Percentiles rank a stretch among this genome's conserved stretches.
These are phyloP conservation scores for Spilogale gracilis DNA, from an alignment of 2,113 vertebrate species.

Conservation along the genomic window DNA sequence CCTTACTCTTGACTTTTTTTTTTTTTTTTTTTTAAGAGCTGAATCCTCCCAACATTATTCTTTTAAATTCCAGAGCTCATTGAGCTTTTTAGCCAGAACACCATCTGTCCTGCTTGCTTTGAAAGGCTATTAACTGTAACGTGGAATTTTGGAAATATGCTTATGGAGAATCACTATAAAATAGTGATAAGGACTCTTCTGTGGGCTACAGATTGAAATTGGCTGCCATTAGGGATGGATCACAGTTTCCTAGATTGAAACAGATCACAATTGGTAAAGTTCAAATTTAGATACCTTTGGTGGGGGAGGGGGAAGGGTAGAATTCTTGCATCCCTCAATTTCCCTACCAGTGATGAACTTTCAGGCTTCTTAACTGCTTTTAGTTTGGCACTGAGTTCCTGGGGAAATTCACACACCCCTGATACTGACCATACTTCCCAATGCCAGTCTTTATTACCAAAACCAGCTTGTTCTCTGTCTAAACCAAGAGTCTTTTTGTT, in stretches of 20 bases:
- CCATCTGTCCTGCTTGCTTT: conserved; percentile 44
- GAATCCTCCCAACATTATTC: conserved; percentile 33
- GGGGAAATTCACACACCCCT: conserved; percentile 29
- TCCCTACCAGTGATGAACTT: not conserved
- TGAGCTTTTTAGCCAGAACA: conserved; percentile 43
- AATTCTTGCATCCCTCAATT: not conserved
- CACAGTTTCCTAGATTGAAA: conserved; percentile 32
- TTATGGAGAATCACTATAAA: conserved; percentile 59
- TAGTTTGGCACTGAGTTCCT: conserved; percentile 56
- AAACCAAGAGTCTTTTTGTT: conserved; percentile 39
- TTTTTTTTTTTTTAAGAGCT: too few species aligned
- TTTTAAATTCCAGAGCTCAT: conserved; percentile 43
- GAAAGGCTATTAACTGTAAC: conserved; percentile 36
- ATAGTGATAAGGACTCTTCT: conserved; percentile 42
- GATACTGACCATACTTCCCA: conserved; percentile 17
- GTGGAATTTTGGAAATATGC: conserved; percentile 57
- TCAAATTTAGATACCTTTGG: conserved; percentile 32
- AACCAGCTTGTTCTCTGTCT: conserved; percentile 71
- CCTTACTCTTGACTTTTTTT: conserved; percentile 45
- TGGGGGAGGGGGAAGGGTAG: not conserved
- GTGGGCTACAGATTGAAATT: not conserved
- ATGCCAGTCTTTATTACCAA: conserved; percentile 67
- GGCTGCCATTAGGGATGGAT: conserved; percentile 31
- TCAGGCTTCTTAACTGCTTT: conserved; percentile 38
- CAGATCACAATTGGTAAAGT: conserved; percentile 10